Conservation (phyloP, 2,113 vertebrate genomes). For the Anolis carolinensis region DNA sequence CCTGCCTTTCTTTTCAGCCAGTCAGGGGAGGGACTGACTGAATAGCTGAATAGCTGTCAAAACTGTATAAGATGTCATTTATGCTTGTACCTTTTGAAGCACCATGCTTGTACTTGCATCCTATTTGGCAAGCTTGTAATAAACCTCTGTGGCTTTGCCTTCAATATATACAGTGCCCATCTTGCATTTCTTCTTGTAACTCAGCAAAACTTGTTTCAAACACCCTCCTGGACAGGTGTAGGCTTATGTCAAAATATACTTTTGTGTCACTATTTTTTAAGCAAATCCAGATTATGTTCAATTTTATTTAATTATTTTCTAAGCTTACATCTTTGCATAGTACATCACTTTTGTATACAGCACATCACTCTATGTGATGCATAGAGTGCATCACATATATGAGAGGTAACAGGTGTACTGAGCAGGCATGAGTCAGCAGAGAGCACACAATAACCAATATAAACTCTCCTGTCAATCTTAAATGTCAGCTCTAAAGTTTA, state of each 20-base stretch:
- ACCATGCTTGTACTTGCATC: no score
- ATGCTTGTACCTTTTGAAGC: no score
- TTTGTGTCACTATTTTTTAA: background rate
- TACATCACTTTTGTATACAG: background rate
- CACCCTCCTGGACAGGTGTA: background rate
- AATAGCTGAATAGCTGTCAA: no score
- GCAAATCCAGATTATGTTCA: background rate
- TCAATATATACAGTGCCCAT: background rate
- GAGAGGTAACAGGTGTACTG: background rate
- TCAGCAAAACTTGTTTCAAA: background rate
- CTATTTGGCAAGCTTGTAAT: no score
- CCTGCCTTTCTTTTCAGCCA: no score
- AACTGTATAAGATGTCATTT: no score
- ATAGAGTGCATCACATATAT: no score
- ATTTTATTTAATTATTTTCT: background rate
- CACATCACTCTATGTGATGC: no score
- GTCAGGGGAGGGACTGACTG: no score
- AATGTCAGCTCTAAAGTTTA: slow-evolving; percentile 3
- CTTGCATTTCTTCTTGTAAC: background rate
- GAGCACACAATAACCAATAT: background rate
- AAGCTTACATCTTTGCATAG: background rate
- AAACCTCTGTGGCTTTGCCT: no score
- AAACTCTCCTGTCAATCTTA: background rate
- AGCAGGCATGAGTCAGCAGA: slow-evolving; percentile 9
- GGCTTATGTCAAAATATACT: background rate